Conservation (phyloP, 2,113 vertebrate species). For the Coturnix japonica region DNA sequence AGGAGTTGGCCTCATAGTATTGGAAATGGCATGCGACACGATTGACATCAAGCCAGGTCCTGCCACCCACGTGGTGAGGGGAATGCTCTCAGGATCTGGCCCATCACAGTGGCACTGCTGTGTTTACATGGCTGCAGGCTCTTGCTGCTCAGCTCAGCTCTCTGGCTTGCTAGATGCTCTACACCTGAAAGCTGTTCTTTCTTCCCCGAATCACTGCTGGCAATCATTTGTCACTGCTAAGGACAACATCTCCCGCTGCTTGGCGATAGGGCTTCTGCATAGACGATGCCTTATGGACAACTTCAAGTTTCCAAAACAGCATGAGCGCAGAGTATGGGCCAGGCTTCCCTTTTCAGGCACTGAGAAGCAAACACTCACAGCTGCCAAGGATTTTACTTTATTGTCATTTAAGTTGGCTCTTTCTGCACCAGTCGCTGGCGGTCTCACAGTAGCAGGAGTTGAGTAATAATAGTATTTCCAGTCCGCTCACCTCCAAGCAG, state of each 20-base stretch:
- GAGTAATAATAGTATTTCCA: constrained; percentile 76
- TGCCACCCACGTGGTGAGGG: neutral
- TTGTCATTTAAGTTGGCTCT: constrained; percentile 77
- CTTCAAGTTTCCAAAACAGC: constrained; percentile 71
- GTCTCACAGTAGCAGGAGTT: constrained; percentile 60
- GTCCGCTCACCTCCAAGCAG: constrained; percentile 61
- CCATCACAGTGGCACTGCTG: neutral
- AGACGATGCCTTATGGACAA: constrained; percentile 69
- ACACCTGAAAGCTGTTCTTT: constrained; percentile 58
- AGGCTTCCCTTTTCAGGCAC: constrained; percentile 52
- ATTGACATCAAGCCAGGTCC: neutral
- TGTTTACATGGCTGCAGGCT: neutral
- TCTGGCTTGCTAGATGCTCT: neutral
- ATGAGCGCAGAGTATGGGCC: constrained; percentile 42
- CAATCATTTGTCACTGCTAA: constrained; percentile 66
- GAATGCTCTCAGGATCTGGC: neutral
- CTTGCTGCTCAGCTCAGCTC: neutral
- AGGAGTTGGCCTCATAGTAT: neutral
- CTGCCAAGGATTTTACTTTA: constrained; percentile 79
- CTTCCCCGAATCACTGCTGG: constrained; percentile 25
- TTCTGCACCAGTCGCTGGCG: constrained; percentile 57
- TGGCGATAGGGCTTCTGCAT: constrained; percentile 21
- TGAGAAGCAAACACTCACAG: constrained; percentile 40
- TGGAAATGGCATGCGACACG: neutral
- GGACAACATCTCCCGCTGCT: constrained; percentile 65